phyloP scores from a whole-genome alignment of 2,797 vertebrate genomes.

The Vireo griseus region DNA sequence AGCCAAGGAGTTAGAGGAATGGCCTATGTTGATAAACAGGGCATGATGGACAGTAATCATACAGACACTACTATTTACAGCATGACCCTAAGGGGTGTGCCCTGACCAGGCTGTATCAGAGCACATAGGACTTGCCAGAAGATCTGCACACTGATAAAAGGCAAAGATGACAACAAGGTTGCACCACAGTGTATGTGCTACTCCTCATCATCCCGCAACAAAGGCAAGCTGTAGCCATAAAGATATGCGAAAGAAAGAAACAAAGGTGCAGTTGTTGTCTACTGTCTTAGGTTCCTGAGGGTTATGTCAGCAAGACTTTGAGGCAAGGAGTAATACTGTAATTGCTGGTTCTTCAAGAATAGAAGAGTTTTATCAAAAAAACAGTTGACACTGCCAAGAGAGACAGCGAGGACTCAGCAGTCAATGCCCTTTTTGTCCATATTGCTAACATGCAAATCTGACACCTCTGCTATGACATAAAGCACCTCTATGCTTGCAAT shows the following conservation, averaged over 20 bases:
- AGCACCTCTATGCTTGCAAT: not conserved
- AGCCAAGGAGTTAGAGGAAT: not conserved
- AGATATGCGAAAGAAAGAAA: not conserved
- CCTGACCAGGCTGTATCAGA: not conserved
- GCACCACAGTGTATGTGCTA: not conserved
- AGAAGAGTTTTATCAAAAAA: not conserved
- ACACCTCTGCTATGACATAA: not conserved
- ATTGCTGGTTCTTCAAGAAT: not conserved
- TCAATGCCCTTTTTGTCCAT: not conserved
- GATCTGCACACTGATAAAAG: not conserved
- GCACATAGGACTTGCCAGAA: not conserved
- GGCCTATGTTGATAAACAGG: not conserved
- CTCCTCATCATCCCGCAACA: not conserved
- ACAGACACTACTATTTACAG: not conserved
- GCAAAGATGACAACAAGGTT: not conserved
- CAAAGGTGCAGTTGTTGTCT: not conserved
- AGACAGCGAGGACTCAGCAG: not conserved
- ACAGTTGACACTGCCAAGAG: not conserved
- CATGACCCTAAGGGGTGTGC: not conserved
- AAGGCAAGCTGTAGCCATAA: not conserved
- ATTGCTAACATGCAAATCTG: not conserved
- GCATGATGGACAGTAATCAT: not conserved
- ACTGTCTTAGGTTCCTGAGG: not conserved
- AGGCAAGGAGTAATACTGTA: not conserved
- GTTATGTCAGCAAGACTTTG: not conserved